Evolutionary conservation across 2,113 vertebrate species (phyloP), one percentile per base, ranked within the genome.

Genomic region (Aegithalos caudatus): DNA sequence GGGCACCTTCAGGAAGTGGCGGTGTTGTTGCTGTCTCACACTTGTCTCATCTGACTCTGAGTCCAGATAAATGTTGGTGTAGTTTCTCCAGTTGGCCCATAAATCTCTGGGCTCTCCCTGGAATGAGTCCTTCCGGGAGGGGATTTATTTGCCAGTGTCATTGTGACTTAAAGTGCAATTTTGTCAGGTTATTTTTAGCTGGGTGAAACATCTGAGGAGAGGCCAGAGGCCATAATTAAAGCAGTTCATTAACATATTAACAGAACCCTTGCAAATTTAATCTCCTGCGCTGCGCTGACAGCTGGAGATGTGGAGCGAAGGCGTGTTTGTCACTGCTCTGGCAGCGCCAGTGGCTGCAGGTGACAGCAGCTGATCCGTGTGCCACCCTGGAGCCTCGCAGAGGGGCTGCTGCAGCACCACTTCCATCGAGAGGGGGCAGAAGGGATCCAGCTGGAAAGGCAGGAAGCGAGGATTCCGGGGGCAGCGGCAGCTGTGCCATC

Each of bases 221-320:
- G 84, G 94, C 95, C 96, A 62, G 90, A 91, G 84, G 95, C 95
- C 97, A 44, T 94, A 95, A 97, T 96, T 94, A 96, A 96, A 97
- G 77, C 48, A 88, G 89, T 96, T 96, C 65, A 71, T 96, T 97
- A 97, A 77, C 96, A 91, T 85, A 95, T 96, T 97, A 97, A 95
- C 93, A 72, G 95, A 88, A 88, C 81, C 64, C 74, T 80, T 58
- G 71, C 73, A 77, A 80, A 94, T 88, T 88, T 90, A 71, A 94
- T 96, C 81, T 53, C 60, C 61, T 50, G 45, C 0, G 0, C 58
- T 50, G 38, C 0, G 0, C 61, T 47, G 85, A 51, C 40, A 72
- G 84, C 86, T 72, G 62, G 72, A 74, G 86, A 44, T 73, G 90
- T 66, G 22, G 15, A n/a, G 17, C 29, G 80, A 60, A 81, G 87